Conservation (phyloP, 2,888 invertebrate genomes). For the Ditula angustiorana region DNA sequence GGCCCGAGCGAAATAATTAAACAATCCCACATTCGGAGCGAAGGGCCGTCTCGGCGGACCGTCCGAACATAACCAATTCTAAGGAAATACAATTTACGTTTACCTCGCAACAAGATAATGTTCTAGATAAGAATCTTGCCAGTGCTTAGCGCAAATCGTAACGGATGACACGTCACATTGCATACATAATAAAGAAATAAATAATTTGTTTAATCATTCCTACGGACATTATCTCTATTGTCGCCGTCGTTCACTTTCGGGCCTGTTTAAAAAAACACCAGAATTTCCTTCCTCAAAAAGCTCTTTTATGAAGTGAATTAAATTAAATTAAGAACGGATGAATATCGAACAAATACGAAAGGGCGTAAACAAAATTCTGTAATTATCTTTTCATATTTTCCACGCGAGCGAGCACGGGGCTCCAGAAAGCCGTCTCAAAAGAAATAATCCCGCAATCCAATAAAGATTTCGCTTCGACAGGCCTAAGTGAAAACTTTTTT, state of each 20-base stretch:
- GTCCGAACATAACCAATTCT: slow-evolving; percentile 65
- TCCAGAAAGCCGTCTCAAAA: slow-evolving; percentile 61
- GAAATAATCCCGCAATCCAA: slow-evolving; percentile 79
- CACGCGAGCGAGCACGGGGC: slow-evolving; percentile 57
- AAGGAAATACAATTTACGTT: slow-evolving; percentile 47
- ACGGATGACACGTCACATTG: background rate
- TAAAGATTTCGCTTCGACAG: slow-evolving; percentile 80
- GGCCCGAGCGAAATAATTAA: slow-evolving; percentile 78
- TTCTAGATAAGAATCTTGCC: slow-evolving; percentile 42
- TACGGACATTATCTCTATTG: background rate
- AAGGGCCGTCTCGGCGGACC: slow-evolving; percentile 64
- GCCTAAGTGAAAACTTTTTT: slow-evolving; percentile 81
- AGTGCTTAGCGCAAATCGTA: background rate
- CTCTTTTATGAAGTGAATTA: slow-evolving; percentile 24
- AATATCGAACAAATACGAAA: slow-evolving; percentile 44
- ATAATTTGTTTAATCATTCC: background rate
- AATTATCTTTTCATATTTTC: slow-evolving; percentile 64
- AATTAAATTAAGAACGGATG: slow-evolving; percentile 39
- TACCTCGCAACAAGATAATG: slow-evolving; percentile 51
- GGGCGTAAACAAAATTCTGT: slow-evolving; percentile 50
- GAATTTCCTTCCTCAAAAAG: slow-evolving; percentile 10
- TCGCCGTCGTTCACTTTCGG: background rate
- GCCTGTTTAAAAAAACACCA: slow-evolving; percentile 5
- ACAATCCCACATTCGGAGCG: slow-evolving; percentile 72
- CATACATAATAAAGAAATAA: background rate